Evolutionary conservation across 2,888 invertebrate genomes (phyloP), one percentile per base, ranked within the genome.

Genomic region (Melanophora roralis): DNA sequence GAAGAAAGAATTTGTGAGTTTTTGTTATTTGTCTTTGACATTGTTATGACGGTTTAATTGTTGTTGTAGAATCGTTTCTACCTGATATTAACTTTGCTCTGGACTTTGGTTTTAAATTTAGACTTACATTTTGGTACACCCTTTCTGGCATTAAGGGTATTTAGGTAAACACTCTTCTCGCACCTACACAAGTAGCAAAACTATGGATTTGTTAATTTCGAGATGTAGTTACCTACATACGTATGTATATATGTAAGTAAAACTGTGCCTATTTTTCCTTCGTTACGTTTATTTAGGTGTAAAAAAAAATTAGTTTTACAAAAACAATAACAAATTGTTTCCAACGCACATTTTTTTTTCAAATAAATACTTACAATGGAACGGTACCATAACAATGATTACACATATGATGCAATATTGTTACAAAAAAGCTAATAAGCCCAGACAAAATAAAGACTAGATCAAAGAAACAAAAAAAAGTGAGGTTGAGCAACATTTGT

Each of bases 361-460:
- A n/a, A 34, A 21, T 57, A 45, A 55, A 67, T 55, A 49, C 14
- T n/a, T n/a, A n/a, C n/a, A n/a, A 62, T 45, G 16, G n/a, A 72
- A 72, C 53, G 62, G 62, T 53, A 62, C 55, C 32, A 40, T 59
- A 49, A 27, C 49, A 59, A 51, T 49, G 49, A 36, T 59, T 47
- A 53, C 40, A 32, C 16, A 36, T 14, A 53, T 72, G 53, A 62
- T 62, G 72, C 72, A 72, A 53, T 72, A 53, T 64, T 53, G 34
- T 45, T n/a, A n/a, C n/a, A 36, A 62, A 36, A 45, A 62, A 55
- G 45, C 14, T 60, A 45, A 60, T 23, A 62, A 62, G 36, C 11
- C 34, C 45, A 11, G 21, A 23, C 7, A 45, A 57, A 8, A 14
- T 9, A 32, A 34, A 45, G n/a, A n/a, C 43, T 14, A 5, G 11